These are phyloP conservation scores for Rhopalosiphum maidis DNA, from an alignment of 1,140 invertebrate genomes.

Conservation along the genomic window DNA sequence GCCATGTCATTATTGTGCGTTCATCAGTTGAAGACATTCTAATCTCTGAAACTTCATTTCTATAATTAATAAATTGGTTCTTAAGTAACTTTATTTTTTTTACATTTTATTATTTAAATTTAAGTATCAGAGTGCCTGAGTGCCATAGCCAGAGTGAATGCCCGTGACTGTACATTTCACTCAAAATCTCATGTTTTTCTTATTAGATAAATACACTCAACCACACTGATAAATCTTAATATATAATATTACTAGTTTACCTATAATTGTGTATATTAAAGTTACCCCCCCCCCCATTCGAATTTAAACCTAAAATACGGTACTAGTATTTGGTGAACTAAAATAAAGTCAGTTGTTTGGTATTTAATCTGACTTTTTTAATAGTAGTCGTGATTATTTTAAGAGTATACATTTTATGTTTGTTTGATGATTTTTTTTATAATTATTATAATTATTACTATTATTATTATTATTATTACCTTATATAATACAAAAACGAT, in stretches of 20 bases:
- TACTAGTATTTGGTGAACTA: neutral
- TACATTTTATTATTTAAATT: slow-evolving; percentile 6
- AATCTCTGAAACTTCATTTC: neutral
- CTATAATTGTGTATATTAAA: neutral
- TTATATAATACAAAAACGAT: neutral
- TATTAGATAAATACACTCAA: neutral
- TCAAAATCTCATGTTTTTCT: slow-evolving; percentile 2
- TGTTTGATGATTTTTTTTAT: slow-evolving; percentile 9
- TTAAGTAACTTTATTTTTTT: neutral
- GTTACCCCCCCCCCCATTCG: neutral
- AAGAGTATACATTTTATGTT: slow-evolving; percentile 14
- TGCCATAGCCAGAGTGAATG: neutral
- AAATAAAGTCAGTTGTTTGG: neutral
- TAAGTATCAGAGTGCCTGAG: neutral
- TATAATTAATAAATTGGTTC: neutral
- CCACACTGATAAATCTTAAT: neutral
- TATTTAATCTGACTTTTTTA: neutral
- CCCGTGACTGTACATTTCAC: neutral
- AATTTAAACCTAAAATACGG: neutral
- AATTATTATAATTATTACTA: neutral
- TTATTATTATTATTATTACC: neutral
- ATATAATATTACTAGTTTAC: neutral
- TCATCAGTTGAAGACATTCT: neutral
- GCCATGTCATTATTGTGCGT: neutral
- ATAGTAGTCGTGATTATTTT: neutral